Evolutionary conservation across 1,140 invertebrate species (phyloP), one percentile per base, ranked within the genome.

Genomic region (Lysiphlebus fabarum): DNA sequence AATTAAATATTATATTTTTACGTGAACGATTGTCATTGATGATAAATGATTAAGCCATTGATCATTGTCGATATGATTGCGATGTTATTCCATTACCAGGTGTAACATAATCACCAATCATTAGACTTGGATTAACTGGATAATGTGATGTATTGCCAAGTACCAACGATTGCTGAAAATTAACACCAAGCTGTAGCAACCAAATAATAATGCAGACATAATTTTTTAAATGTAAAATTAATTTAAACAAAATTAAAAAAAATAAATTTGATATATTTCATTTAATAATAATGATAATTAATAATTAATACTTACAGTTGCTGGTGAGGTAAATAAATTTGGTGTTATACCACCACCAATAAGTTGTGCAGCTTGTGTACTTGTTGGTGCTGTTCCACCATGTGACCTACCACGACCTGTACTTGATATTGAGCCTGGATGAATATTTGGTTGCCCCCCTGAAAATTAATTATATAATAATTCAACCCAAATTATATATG

Each of bases 51-150:
- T 70, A 72, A 54, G 62, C 68, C 69, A 63, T 68, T 53, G 70
- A 75, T 77, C 73, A 82, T 78, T 82, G 81, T 40, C 80, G 75
- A 69, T 81, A 82, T 44, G 74, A 59, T 59, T 82, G 81, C 56
- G 79, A 76, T 49, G 82, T 73, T 62, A 83, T 79, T 36, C 80
- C 78, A 66, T 77, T 82, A 17, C 79, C 81, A 38, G 85, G 83
- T 56, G 84, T 83, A 54, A 87, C 85, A 73, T 90, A 90, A 72
- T 90, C 89, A 56, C 88, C 89, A 67, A 90, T 90, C 89, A 90
- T 90, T 67, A 90, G 80, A 73, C 86, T 89, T 71, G 85, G 86
- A 77, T 87, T 90, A 62, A 90, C 85, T 60, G 87, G 87, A 68
- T 86, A 88, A 69, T 84, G 82, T 14, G 81, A 80, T 12, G 82